A percentile compares a stretch with the other conserved stretches of the same genome.
phyloP scores from a whole-genome alignment of 2,797 vertebrate genomes.

The Apogon hyalosoma region DNA sequence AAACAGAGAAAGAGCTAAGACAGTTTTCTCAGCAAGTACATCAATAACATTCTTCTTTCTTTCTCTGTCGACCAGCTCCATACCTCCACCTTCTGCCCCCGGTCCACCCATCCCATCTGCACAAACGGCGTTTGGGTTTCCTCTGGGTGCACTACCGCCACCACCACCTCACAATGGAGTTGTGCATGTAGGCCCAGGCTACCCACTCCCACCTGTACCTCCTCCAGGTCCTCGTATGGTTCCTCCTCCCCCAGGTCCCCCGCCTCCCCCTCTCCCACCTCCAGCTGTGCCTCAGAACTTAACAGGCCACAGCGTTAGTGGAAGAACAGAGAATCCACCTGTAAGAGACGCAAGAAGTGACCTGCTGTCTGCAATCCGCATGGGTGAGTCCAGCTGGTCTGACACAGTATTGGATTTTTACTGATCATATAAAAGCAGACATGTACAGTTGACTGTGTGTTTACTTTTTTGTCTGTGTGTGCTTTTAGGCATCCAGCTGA shows the following conservation, averaged over 20 bases:
- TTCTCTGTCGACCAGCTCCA: slow-evolving; percentile 73
- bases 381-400: slow-evolving; percentile 78
- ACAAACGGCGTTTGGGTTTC: slow-evolving; percentile 88
- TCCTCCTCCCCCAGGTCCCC: slow-evolving; percentile 80
- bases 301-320: slow-evolving; percentile 66
- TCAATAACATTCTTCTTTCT: slow-evolving; percentile 36
- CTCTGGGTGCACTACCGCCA: slow-evolving; percentile 63
- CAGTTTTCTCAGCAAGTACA: slow-evolving; percentile 11
- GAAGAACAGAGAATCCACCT: slow-evolving; percentile 76
- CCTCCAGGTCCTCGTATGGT: slow-evolving; percentile 71
- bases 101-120: slow-evolving; percentile 86
- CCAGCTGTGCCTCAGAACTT: slow-evolving; percentile 51
- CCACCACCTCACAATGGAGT: slow-evolving; percentile 65
- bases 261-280: slow-evolving; percentile 70
- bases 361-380: slow-evolving; percentile 90
- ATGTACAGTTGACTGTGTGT: no score
- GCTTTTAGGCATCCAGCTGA: slow-evolving; percentile 92
- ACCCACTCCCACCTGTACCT: slow-evolving; percentile 74
- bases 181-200: slow-evolving; percentile 61
- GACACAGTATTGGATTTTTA: background rate
- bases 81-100: slow-evolving; percentile 75
- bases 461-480: slow-evolving; percentile 4
- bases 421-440: background rate
- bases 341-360: slow-evolving; percentile 89
- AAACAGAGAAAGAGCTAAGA: slow-evolving; percentile 12